These are phyloP conservation scores for Lucilia sericata DNA, from an alignment of 1,140 invertebrate species.

Conservation along the genomic window DNA sequence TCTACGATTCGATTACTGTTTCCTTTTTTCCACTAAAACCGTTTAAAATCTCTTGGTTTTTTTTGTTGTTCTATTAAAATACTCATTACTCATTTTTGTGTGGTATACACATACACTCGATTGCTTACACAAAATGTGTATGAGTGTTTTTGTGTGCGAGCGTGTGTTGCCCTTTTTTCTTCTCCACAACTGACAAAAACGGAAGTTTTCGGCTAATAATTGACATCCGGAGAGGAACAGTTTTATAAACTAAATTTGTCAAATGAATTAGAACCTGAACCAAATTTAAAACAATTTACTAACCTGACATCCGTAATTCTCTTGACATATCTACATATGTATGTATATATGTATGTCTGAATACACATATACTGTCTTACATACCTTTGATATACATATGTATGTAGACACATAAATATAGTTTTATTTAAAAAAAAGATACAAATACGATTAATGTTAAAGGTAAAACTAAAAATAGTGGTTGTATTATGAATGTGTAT, in stretches of 20 bases:
- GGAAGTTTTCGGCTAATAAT: conserved; percentile 27
- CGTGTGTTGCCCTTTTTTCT: background rate
- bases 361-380: background rate
- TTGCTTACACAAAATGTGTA: background rate
- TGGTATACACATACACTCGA: too few relatives aligned
- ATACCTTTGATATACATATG: background rate
- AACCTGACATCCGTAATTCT: conserved; percentile 9
- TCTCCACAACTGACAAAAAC: conserved; percentile 12
- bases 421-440: background rate
- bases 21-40: background rate
- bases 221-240: conserved; percentile 22
- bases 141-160: background rate
- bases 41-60: background rate
- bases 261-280: conserved; percentile 9
- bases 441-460: background rate
- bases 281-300: conserved; percentile 21
- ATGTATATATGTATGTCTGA: too few relatives aligned
- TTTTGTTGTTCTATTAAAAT: conserved; percentile 16
- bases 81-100: background rate
- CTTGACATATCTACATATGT: background rate
- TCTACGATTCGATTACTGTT: background rate
- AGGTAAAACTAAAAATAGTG: too few relatives aligned
- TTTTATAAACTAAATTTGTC: conserved; percentile 21
- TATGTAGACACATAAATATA: too few relatives aligned
- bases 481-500: too few relatives aligned